Conservation (phyloP, 2,888 invertebrate genomes). For the Hypercompe scribonia region DNA sequence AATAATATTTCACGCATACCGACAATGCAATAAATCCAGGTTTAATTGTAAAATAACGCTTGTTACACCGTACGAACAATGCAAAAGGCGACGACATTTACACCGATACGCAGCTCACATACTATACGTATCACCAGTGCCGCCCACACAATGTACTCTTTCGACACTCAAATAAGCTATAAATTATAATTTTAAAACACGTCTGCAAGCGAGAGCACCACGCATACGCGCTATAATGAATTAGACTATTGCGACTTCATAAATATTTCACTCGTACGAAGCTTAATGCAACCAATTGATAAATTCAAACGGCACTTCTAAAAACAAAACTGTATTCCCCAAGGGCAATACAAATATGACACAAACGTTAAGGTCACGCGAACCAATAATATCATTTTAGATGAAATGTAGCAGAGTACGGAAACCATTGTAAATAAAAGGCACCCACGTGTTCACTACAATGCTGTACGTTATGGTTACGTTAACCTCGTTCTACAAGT, state of each 20-base stretch:
- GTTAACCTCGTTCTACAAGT: constrained; percentile 16
- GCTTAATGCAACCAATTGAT: constrained; percentile 48
- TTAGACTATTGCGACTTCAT: constrained; percentile 57
- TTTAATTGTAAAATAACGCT: constrained; percentile 41
- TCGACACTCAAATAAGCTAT: constrained; percentile 82
- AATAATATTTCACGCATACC: constrained; percentile 47
- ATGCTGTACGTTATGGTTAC: constrained; percentile 21
- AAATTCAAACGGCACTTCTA: constrained; percentile 42
- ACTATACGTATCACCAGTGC: constrained; percentile 58
- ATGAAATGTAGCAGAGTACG: constrained; percentile 23
- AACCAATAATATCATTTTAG: constrained; percentile 15
- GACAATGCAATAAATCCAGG: constrained; percentile 43
- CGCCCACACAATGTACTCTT: constrained; percentile 80
- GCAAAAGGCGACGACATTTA: constrained; percentile 46
- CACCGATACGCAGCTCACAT: constrained; percentile 47
- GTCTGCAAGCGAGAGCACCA: constrained; percentile 62
- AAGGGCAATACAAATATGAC: constrained; percentile 22
- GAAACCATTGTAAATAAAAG: constrained; percentile 28
- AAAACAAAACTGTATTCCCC: constrained; percentile 25
- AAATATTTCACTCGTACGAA: constrained; percentile 57
- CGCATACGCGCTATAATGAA: constrained; percentile 63
- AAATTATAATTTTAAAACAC: constrained; percentile 83
- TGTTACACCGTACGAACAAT: constrained; percentile 50
- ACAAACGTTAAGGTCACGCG: constrained; percentile 30
- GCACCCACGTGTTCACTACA: constrained; percentile 27